Evolutionary conservation across 2,113 vertebrate genomes (phyloP).

Genomic region (Microtus montanus): DNA sequence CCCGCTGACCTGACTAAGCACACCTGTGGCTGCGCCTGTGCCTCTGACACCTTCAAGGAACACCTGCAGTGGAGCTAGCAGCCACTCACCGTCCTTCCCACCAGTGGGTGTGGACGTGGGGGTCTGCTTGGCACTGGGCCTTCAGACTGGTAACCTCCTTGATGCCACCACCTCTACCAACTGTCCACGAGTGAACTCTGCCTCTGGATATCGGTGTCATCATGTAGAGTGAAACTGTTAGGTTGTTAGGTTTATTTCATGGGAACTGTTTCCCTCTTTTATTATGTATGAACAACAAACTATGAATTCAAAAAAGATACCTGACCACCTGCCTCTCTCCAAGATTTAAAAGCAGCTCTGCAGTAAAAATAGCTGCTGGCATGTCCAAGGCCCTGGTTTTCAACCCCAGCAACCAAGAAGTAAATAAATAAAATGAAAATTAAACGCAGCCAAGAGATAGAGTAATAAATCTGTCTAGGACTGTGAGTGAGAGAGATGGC

Average conservation of each 20-base stretch:
- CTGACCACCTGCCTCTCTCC: background rate
- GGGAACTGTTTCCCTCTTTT: background rate
- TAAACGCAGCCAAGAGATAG: background rate
- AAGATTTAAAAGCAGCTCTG: background rate
- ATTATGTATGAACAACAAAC: background rate
- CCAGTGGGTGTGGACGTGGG: background rate
- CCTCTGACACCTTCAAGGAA: background rate
- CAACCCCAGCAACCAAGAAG: background rate
- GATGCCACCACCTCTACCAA: background rate
- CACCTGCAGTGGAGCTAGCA: background rate
- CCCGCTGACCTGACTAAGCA: background rate
- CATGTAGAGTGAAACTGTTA: background rate
- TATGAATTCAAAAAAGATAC: background rate
- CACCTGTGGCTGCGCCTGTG: background rate
- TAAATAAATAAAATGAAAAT: background rate
- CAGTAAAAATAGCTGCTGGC: background rate
- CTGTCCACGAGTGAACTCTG: background rate
- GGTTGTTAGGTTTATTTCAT: background rate
- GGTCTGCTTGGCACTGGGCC: background rate
- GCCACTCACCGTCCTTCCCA: background rate
- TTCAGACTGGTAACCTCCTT: background rate
- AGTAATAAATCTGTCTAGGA: background rate
- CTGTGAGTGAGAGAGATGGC: background rate
- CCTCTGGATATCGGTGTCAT: background rate
- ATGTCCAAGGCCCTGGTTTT: background rate